Percentiles rank a stretch among this genome's conserved stretches.
phyloP scores from a whole-genome alignment of 2,797 vertebrate species.

The Trichosurus vulpecula region DNA sequence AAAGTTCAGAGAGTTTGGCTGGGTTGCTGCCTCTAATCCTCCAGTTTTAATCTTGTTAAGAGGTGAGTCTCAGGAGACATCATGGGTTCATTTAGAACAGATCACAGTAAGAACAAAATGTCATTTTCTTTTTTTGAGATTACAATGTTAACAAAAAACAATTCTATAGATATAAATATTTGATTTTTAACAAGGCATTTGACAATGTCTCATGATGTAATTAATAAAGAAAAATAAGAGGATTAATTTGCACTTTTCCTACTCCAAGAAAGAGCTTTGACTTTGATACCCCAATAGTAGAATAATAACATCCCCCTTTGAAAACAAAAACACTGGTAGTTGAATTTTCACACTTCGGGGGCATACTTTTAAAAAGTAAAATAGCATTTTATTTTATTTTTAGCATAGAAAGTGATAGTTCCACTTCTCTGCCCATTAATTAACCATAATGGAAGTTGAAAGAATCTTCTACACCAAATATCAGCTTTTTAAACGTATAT shows the following conservation, averaged over 20 bases:
- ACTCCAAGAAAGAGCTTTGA: not conserved
- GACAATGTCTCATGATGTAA: constrained; percentile 8
- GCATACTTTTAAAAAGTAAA: constrained; percentile 37
- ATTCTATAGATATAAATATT: too few relatives aligned
- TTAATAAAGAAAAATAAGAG: constrained; percentile 20
- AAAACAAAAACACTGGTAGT: constrained; percentile 5
- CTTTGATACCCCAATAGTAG: not conserved
- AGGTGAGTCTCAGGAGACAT: too few relatives aligned
- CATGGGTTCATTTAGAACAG: not conserved
- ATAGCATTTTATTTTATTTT: not conserved
- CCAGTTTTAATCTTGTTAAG: too few relatives aligned
- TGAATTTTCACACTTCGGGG: not conserved
- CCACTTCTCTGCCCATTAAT: not conserved
- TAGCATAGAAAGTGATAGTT: not conserved
- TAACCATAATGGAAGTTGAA: not conserved
- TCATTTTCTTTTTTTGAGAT: not conserved
- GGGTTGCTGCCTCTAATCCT: too few relatives aligned
- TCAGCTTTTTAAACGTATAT: constrained; percentile 2
- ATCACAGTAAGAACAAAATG: not conserved
- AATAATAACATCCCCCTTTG: not conserved
- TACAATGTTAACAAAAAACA: too few relatives aligned
- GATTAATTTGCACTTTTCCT: constrained; percentile 41
- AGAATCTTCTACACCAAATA: constrained; percentile 20
- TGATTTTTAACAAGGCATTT: not conserved
- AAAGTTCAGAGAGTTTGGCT: too few relatives aligned